Conservation (phyloP, 2,888 invertebrate species). For the Dolomedes plantarius region DNA sequence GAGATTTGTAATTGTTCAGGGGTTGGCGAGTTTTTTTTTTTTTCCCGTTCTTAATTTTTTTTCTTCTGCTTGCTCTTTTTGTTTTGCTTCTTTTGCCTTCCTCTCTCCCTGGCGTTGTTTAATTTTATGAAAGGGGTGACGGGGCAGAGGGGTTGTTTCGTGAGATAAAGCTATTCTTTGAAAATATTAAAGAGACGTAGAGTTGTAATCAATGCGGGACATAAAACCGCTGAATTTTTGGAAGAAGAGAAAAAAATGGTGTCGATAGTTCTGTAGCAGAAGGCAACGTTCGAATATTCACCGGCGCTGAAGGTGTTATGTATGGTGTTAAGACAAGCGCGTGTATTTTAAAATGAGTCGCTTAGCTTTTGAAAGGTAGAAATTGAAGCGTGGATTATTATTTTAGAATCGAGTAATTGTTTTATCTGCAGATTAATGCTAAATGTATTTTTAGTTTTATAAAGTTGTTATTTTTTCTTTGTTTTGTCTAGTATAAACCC, state of each 20-base stretch:
- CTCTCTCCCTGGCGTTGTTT: background rate
- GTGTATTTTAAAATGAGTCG: too few relatives aligned
- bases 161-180: slow-evolving; percentile 1
- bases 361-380: too few relatives aligned
- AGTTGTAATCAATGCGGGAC: background rate
- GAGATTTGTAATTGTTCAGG: slow-evolving; percentile 16
- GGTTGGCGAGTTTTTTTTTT: slow-evolving; percentile 3
- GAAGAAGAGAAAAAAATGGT: background rate
- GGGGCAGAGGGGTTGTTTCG: background rate
- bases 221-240: background rate
- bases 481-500: too few relatives aligned
- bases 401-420: too few relatives aligned
- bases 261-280: background rate
- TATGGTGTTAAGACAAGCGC: too few relatives aligned
- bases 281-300: too few relatives aligned
- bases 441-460: too few relatives aligned
- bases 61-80: background rate
- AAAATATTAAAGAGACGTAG: background rate
- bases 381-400: too few relatives aligned
- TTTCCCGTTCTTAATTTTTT: background rate
- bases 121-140: slow-evolving; percentile 6
- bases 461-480: too few relatives aligned
- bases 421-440: too few relatives aligned
- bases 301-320: too few relatives aligned
- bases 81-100: background rate